Conservation (phyloP, 2,888 invertebrate genomes). For the Podotricha telesiphe region DNA sequence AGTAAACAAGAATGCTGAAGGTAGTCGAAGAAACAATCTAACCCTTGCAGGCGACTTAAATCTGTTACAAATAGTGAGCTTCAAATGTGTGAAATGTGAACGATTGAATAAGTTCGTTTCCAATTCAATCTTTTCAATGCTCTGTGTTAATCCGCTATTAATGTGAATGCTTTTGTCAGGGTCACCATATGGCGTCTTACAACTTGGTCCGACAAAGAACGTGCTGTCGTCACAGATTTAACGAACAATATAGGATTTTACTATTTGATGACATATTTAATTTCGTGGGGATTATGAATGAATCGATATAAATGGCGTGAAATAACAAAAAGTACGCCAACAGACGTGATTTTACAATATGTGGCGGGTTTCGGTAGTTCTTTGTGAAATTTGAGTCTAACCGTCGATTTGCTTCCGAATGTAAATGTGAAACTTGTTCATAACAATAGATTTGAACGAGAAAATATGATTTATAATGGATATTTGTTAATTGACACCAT, state of each 20-base stretch:
- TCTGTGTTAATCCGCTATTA: conserved; percentile 64
- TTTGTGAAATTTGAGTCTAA: conserved; percentile 46
- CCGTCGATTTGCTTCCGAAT: conserved; percentile 38
- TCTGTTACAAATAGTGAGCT: conserved; percentile 58
- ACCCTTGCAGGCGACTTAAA: conserved; percentile 56
- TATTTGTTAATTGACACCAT: no score
- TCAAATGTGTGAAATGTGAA: conserved; percentile 36
- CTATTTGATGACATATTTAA: conserved; percentile 69
- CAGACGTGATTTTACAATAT: conserved; percentile 52
- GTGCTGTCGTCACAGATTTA: conserved; percentile 56
- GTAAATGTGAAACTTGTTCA: neutral
- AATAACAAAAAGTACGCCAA: conserved; percentile 64
- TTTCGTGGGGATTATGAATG: conserved; percentile 61
- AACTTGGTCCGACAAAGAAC: conserved; percentile 56
- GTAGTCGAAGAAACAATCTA: conserved; percentile 7
- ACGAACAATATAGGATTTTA: conserved; percentile 67
- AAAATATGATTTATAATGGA: neutral
- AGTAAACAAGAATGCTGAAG: neutral
- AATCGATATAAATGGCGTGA: conserved; percentile 65
- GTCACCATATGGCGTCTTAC: conserved; percentile 76
- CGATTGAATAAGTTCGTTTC: conserved; percentile 46
- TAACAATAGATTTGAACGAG: neutral
- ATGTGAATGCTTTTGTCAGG: conserved; percentile 56
- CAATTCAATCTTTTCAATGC: conserved; percentile 65
- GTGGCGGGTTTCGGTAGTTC: conserved; percentile 47